phyloP scores from a whole-genome alignment of 2,888 invertebrate genomes.

The Trilocha varians region DNA sequence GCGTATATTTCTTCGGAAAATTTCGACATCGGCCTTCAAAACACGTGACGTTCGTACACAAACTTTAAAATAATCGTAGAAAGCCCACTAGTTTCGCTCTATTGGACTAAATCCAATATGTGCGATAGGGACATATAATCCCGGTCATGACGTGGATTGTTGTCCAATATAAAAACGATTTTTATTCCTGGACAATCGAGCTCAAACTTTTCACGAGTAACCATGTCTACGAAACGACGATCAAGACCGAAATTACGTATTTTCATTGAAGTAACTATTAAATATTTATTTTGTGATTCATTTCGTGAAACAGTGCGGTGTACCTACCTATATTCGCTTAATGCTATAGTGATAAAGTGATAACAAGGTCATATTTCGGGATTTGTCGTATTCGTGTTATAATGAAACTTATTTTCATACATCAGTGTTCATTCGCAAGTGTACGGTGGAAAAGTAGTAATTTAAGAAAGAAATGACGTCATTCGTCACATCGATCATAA shows the following conservation, averaged over 20 bases:
- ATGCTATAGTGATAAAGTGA: conserved; percentile 36
- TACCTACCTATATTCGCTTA: conserved; percentile 24
- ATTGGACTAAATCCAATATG: conserved; percentile 70
- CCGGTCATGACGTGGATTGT: conserved; percentile 51
- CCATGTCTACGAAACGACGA: conserved; percentile 59
- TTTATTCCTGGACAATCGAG: conserved; percentile 44
- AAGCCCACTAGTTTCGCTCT: conserved; percentile 51
- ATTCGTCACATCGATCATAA: background rate
- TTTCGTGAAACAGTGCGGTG: conserved; percentile 31
- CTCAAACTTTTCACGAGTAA: conserved; percentile 34
- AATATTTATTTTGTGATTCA: conserved; percentile 54
- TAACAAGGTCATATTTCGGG: conserved; percentile 32
- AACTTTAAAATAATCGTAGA: conserved; percentile 54
- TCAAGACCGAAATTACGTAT: conserved; percentile 63
- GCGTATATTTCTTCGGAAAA: conserved; percentile 42
- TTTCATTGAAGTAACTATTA: conserved; percentile 59
- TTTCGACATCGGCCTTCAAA: conserved; percentile 36
- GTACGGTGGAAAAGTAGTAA: background rate
- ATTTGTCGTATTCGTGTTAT: conserved; percentile 2
- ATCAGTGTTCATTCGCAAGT: background rate
- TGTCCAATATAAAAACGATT: conserved; percentile 57
- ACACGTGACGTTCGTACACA: conserved; percentile 53
- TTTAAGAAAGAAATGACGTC: background rate
- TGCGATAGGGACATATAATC: conserved; percentile 50
- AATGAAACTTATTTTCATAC: background rate